Base-by-base conservation (phyloP, 2,797 vertebrate genomes). In the Epinephelus coioides region DNA sequence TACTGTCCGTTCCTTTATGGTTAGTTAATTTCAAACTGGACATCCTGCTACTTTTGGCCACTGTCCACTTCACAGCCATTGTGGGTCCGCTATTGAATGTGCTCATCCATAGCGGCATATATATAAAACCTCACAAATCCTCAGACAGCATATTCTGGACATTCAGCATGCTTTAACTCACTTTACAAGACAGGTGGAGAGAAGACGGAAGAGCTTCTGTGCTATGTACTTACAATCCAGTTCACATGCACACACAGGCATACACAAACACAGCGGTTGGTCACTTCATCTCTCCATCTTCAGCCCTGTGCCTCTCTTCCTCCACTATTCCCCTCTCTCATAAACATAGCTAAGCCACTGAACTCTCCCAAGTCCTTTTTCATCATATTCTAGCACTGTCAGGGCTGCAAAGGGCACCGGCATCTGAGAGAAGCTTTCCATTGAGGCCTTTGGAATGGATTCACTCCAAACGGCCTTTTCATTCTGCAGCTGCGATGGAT, bases 401-500 rank as follows among this genome's bases (percentile, higher is more conserved):
- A 76, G 81, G 72, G 86, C 90, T 87, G 87, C 86, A 90, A 92
- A 94, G 91, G 91, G 81, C 79, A 88, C 71, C 27, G 59, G 86
- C 88, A 87, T 94, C 84, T 85, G 78, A 92, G 91, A 88, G 89
- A 88, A 81, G 86, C 81, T 87, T 94, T 88, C 86, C 80, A 89
- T 88, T 87, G 82, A 91, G 89, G 91, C 82, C 79, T 86, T 81
- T 75, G 86, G 81, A 90, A 91, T 93, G 86, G 89, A 94, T 92
- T 90, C 85, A 78, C 86, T 95, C 92, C 90, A 95, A 94, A 92
- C 78, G 64, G 79, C 91, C 90, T 95, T 95, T 95, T 94, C 92
- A 95, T 91, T 93, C 90, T 81, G 90, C 93, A 95, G 93, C 92
- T 95, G 94, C 86, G 79, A 89, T 88, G 93, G 93, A 94, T 95